Evolutionary conservation across 2,888 invertebrate genomes (phyloP).

Genomic region (Diarsia rubi): DNA sequence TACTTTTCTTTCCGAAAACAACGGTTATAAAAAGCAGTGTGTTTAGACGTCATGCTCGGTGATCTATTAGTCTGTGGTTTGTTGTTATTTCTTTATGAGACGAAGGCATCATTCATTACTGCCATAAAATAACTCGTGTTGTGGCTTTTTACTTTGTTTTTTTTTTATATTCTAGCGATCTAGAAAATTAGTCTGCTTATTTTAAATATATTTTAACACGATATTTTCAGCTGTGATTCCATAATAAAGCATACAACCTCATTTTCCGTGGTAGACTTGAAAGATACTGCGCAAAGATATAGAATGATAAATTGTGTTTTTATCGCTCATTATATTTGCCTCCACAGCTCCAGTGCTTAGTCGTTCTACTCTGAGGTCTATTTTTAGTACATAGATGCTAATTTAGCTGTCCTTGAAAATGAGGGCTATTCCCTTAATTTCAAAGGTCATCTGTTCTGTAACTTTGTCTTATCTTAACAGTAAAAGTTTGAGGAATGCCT

Average conservation of each 20-base stretch:
- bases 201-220: not conserved
- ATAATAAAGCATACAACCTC: constrained; percentile 1
- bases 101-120: not conserved
- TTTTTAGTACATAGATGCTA: constrained; percentile 14
- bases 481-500: not conserved
- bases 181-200: not conserved
- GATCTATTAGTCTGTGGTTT: constrained; percentile 33
- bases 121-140: not conserved
- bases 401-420: constrained; percentile 39
- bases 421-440: constrained; percentile 15
- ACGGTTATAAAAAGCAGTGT: constrained; percentile 13
- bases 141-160: not conserved
- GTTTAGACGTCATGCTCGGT: constrained; percentile 34
- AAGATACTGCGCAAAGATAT: constrained; percentile 34
- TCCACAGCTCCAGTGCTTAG: constrained; percentile 10
- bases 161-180: not conserved
- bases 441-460: constrained; percentile 12
- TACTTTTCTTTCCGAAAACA: constrained; percentile 19
- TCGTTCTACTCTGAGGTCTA: constrained; percentile 9
- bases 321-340: constrained; percentile 38
- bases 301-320: constrained; percentile 50
- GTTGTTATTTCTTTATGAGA: constrained; percentile 3
- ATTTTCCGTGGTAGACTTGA: constrained; percentile 15
- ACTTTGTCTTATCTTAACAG: not conserved
- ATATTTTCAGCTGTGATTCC: not conserved